Base-by-base conservation (phyloP, 2,797 vertebrate species). In the Halcyon badia region DNA sequence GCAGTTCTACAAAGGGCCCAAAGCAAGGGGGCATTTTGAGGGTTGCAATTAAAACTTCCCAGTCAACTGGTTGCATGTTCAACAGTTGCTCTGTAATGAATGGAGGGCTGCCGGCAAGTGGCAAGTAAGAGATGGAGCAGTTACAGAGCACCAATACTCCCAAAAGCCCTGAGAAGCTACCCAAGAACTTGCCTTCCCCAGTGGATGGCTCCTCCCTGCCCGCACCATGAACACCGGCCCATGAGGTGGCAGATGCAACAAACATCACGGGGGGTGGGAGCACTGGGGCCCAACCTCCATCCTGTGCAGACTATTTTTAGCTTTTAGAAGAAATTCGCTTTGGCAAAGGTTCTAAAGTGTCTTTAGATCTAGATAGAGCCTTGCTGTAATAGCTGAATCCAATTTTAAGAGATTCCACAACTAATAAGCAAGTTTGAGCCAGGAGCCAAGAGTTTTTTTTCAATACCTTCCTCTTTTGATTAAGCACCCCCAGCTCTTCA, bases 221-320 rank as follows among this genome's bases (percentile, higher is more conserved):
- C 4, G 1, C 1, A 0, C 3, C 5, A 0, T 6, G 5, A 48
- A 31, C 73, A 46, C 15, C 0, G 0, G 69, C 0, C 9, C 24
- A 0, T 6, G 14, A 4, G 4, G 65, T 4, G 14, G 54, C 1
- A 58, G 42, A 15, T 17, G 52, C 2, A 8, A 35, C 8, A 42
- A 30, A 21, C 11, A 5, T 31, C 1, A 4, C 11, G 5, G 69
- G 30, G 83, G 12, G 6, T 1, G 14, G 37, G 48, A 75, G 73
- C 52, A 20, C 49, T 12, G 18, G 41, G 39, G 33, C 72, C 20
- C 58, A 76, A 17, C 31, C 70, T 58, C 42, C 52, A 42, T 24
- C 58, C 65, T 12, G 3, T 4, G 24, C 66, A 76, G 42, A 64
- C 0, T 91, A 96, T 95, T 93, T 97, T 95, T 93, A 97, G 83